Conservation (phyloP, 2,797 vertebrate genomes). For the Antrozous pallidus region DNA sequence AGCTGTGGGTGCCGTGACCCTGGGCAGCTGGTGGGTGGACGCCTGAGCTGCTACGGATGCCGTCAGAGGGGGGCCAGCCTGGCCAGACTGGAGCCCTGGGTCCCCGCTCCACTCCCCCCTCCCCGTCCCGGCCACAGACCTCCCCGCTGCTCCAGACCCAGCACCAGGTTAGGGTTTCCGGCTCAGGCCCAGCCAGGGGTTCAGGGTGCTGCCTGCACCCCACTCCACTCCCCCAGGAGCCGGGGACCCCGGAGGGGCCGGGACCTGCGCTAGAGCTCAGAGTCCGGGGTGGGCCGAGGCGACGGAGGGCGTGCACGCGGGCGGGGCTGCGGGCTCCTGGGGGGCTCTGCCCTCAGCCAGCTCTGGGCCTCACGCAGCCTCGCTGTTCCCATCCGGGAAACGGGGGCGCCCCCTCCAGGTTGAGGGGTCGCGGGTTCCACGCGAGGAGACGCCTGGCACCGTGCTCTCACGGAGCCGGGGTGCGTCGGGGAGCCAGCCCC, state of each 20-base stretch:
- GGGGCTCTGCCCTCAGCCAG: not conserved
- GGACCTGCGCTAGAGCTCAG: not conserved
- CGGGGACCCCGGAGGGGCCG: not conserved
- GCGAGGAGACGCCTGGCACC: fast-evolving
- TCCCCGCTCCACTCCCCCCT: too few relatives aligned
- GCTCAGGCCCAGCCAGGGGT: not conserved
- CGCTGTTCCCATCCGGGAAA: fast-evolving
- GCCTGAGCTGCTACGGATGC: fast-evolving
- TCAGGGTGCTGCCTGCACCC: not conserved
- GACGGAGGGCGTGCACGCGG: not conserved
- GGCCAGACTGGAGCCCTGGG: not conserved
- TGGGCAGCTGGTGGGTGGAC: not conserved
- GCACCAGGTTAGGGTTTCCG: not conserved
- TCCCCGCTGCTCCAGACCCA: too few relatives aligned
- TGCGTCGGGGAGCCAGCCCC: not conserved
- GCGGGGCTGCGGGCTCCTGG: not conserved
- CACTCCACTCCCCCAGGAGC: not conserved
- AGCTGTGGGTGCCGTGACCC: fast-evolving
- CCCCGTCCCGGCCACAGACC: fast-evolving
- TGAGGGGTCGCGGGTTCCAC: not conserved
- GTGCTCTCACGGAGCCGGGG: fast-evolving
- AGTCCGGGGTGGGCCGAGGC: not conserved
- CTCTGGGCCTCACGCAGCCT: fast-evolving
- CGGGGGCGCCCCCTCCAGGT: not conserved
- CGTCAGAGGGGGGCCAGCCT: not conserved